Percentiles rank a stretch among this genome's conserved stretches.
These are phyloP conservation scores for Hemithea aestivaria DNA, from an alignment of 2,888 invertebrate species.

Conservation along the genomic window DNA sequence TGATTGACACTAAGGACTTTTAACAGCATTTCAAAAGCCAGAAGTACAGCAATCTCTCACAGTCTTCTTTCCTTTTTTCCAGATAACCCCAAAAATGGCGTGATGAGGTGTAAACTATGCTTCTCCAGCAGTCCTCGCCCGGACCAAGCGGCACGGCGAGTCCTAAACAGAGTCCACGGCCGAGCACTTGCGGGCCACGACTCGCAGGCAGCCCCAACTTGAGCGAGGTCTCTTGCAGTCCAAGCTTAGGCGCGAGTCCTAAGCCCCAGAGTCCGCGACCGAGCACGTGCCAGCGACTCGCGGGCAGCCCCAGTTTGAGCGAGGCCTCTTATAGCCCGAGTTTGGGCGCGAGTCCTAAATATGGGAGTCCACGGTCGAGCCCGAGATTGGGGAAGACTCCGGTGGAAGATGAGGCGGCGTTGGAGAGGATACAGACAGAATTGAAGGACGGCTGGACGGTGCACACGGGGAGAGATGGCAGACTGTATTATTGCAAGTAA, in stretches of 20 bases:
- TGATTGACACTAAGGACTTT: no score
- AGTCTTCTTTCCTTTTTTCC: slow-evolving; percentile 36
- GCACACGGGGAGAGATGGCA: slow-evolving; percentile 87
- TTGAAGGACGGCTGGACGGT: slow-evolving; percentile 88
- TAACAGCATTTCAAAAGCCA: no score
- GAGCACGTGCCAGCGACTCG: slow-evolving; percentile 34
- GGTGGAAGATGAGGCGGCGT: slow-evolving; percentile 61
- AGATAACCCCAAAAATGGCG: slow-evolving; percentile 54
- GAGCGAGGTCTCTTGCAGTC: slow-evolving; percentile 57
- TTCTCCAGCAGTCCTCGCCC: slow-evolving; percentile 74
- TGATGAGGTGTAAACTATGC: slow-evolving; percentile 73
- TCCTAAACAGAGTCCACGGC: slow-evolving; percentile 61
- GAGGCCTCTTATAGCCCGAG: slow-evolving; percentile 60
- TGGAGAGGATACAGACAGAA: slow-evolving; percentile 79
- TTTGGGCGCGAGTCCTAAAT: no score
- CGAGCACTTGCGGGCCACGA: slow-evolving; percentile 46
- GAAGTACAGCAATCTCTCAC: no score
- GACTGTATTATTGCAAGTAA: slow-evolving; percentile 95
- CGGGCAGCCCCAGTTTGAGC: slow-evolving; percentile 54
- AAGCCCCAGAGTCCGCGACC: slow-evolving; percentile 51
- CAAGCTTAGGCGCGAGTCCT: slow-evolving; percentile 54
- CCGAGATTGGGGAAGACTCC: slow-evolving; percentile 47
- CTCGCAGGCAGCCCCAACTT: slow-evolving; percentile 52
- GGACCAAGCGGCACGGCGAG: slow-evolving; percentile 75
- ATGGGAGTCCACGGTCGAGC: no score